Evolutionary conservation across 2,888 invertebrate species (phyloP).

Genomic region (Laspeyria flexula): DNA sequence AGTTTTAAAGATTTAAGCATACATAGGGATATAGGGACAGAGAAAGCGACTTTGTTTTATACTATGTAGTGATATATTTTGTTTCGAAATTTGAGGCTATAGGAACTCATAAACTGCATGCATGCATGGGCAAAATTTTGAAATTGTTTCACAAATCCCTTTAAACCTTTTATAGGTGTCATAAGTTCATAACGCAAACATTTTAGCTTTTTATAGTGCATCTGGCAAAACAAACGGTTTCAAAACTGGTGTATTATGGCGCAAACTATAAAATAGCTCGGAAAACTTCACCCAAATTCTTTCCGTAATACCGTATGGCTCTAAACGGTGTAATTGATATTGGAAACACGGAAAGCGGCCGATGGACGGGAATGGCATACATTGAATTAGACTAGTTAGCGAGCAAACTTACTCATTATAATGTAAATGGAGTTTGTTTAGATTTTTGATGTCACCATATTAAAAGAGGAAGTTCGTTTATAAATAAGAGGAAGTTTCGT

Average conservation of each 20-base stretch:
- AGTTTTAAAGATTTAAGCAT: no score
- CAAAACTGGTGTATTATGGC: constrained; percentile 42
- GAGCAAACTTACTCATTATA: constrained; percentile 39
- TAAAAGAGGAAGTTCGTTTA: neutral
- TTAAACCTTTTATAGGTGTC: constrained; percentile 54
- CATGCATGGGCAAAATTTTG: constrained; percentile 52
- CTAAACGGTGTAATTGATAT: constrained; percentile 76
- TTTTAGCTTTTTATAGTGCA: constrained; percentile 64
- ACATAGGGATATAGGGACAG: no score
- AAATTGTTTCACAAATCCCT: constrained; percentile 48
- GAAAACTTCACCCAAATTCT: constrained; percentile 63
- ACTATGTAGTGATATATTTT: no score
- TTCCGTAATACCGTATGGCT: constrained; percentile 43
- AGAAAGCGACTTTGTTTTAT: no score
- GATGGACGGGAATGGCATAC: constrained; percentile 34
- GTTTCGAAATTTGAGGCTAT: constrained; percentile 15
- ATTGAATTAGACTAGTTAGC: constrained; percentile 65
- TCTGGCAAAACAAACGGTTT: constrained; percentile 71
- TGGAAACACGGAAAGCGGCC: constrained; percentile 58
- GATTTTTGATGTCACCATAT: constrained; percentile 21
- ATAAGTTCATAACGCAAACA: constrained; percentile 67
- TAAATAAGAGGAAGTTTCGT: neutral
- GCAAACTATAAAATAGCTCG: constrained; percentile 50
- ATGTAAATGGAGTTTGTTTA: constrained; percentile 28
- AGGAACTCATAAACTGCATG: constrained; percentile 26